Evolutionary conservation across 2,888 invertebrate species (phyloP).

Genomic region (Frankliniella fusca): DNA sequence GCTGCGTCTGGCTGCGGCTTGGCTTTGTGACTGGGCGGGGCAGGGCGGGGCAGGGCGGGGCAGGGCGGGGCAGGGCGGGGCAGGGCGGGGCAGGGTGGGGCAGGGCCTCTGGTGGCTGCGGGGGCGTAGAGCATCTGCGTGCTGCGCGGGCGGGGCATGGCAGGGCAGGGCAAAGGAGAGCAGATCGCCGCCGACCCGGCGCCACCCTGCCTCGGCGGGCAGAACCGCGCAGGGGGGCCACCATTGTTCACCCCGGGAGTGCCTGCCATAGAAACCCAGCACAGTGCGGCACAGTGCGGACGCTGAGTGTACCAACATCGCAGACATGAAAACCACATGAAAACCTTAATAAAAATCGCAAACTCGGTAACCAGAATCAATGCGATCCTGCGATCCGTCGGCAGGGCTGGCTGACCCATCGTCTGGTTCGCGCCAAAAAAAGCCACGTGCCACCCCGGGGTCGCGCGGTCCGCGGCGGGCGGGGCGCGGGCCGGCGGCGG

Average conservation of each 20-base stretch:
- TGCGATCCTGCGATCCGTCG: background rate
- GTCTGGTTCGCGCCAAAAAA: background rate
- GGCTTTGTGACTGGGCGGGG: background rate
- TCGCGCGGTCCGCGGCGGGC: background rate
- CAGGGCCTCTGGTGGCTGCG: background rate
- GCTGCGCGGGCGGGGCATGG: background rate
- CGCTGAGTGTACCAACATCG: background rate
- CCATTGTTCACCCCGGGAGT: background rate
- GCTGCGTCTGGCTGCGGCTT: background rate
- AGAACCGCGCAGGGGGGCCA: background rate
- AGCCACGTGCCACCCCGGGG: background rate
- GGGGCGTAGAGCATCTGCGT: background rate
- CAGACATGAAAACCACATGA: background rate
- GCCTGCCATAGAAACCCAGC: constrained; percentile 7
- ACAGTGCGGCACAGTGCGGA: background rate
- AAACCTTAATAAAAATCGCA: background rate
- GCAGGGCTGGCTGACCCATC: background rate
- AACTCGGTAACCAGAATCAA: background rate
- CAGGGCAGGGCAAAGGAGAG: constrained; percentile 1
- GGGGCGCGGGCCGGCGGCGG: background rate
- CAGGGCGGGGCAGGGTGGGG: background rate
- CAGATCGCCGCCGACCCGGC: background rate
- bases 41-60: background rate
- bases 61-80: background rate
- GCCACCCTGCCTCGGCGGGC: background rate